Base-by-base conservation (phyloP, 2,888 invertebrate species). In the Rotaria magnacalcarata region DNA sequence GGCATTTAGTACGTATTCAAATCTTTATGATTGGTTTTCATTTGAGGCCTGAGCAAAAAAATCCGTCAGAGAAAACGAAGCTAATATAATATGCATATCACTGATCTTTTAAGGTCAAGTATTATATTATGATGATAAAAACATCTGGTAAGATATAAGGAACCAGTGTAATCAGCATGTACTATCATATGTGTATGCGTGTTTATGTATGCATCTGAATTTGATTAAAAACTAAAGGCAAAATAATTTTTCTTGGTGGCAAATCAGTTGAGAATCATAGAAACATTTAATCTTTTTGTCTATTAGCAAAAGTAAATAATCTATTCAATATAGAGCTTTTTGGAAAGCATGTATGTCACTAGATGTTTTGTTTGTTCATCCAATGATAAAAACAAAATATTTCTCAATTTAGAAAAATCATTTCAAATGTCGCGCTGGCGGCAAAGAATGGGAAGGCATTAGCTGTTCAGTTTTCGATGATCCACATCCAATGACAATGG, bases 401-500 rank as follows among this genome's bases (percentile, higher is more conserved):
- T 54, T 19, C 50, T 50, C 14, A 52, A 19, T 80, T 74, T 90
- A 94, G 94, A 97, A 97, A 87, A 98, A 99, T 92, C 99, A 99
- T 93, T 94, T 99, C 93, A 94, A 96, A 91, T 99, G 99, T 93
- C 93, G 94, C 88, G 92, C 92, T 84, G 96, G 95, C 89, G 95
- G 95, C 86, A 95, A 96, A 87, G 96, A 96, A 92, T 99, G 99
- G 93, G 94, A 94, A 92, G 97, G 97, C 89, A 92, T 99, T 89
- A 96, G 99, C 93, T 99, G 99, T 93, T 95, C 94, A 92, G 94
- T 99, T 91, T 99, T 99, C 94, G 94, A 94, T 89, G 96, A 97
- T 93, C 98, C 99, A 89, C 97, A 98, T 93, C 97, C 99, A 88
- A 99, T 99, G 97, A 99, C 99, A 89, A 98, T 99, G 99, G 99